phyloP scores from a whole-genome alignment of 2,888 invertebrate genomes.

The Aphidius colemani region DNA sequence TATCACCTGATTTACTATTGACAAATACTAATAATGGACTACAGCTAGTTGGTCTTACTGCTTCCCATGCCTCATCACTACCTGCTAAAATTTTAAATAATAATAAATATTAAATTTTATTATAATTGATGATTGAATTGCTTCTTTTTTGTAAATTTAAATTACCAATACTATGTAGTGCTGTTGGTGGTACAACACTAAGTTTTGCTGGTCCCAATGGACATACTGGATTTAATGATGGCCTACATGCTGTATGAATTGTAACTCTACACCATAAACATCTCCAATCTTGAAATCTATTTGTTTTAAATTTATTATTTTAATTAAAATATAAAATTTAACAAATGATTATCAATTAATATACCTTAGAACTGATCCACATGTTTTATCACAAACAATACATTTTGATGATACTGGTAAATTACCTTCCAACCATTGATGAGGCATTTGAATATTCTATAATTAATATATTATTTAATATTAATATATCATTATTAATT shows the following conservation, averaged over 20 bases:
- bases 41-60: conserved; percentile 68
- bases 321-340: neutral
- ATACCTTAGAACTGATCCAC: conserved; percentile 91
- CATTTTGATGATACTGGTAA: conserved; percentile 94
- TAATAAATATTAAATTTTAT: neutral
- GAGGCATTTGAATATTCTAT: conserved; percentile 90
- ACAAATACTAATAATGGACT: conserved; percentile 93
- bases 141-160: too few relatives aligned
- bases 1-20: conserved; percentile 96
- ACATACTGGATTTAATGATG: conserved; percentile 77
- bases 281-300: conserved; percentile 90
- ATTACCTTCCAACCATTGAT: conserved; percentile 98
- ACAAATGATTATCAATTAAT: too few relatives aligned
- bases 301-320: neutral
- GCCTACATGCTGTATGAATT: conserved; percentile 90
- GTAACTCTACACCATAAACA: conserved; percentile 95
- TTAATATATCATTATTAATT: neutral
- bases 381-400: conserved; percentile 91
- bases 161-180: conserved; percentile 81
- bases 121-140: neutral
- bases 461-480: conserved; percentile 35
- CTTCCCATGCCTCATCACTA: conserved; percentile 92
- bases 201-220: conserved; percentile 86
- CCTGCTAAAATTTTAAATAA: conserved; percentile 37
- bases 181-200: conserved; percentile 92